phyloP scores from a whole-genome alignment of 2,888 invertebrate species.

The Tachina fera region DNA sequence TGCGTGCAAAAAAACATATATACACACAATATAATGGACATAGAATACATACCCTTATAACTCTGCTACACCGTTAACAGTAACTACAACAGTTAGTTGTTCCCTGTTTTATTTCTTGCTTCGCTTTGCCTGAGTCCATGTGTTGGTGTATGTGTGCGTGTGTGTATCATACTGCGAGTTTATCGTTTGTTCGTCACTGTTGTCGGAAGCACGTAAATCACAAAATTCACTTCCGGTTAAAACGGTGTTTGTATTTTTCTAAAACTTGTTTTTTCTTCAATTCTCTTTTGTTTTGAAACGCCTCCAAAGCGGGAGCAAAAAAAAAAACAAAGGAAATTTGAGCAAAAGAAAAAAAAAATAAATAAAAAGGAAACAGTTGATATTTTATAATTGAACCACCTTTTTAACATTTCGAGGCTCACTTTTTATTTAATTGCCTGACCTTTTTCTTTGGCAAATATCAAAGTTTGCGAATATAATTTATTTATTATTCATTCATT shows the following conservation, averaged over 20 bases:
- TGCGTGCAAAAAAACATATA: not conserved
- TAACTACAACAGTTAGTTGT: conserved; percentile 53
- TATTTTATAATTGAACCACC: conserved; percentile 69
- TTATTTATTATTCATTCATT: not conserved
- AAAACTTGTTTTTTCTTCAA: conserved; percentile 14
- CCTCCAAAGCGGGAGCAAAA: conserved; percentile 29
- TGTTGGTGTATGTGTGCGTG: not conserved
- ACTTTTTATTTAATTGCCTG: conserved; percentile 56
- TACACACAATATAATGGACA: not conserved
- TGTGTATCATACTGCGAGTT: conserved; percentile 1
- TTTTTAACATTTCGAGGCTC: conserved; percentile 35
- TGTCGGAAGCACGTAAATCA: conserved; percentile 72
- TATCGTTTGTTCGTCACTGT: conserved; percentile 61
- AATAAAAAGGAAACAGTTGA: conserved; percentile 69
- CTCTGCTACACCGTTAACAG: conserved; percentile 1
- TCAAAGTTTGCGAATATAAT: conserved; percentile 23
- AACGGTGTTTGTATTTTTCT: conserved; percentile 65
- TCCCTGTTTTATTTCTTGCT: conserved; percentile 15
- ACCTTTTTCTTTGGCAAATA: conserved; percentile 49
- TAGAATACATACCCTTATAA: not conserved
- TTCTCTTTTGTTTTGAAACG: conserved; percentile 43
- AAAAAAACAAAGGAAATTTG: not conserved
- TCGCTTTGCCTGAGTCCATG: not conserved
- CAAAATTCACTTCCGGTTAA: conserved; percentile 72
- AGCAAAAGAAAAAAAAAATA: conserved; percentile 2